A percentile compares a stretch with the other conserved stretches of the same genome.
Evolutionary conservation across 2,113 vertebrate species (phyloP).

Genomic region (Macrotis lagotis): DNA sequence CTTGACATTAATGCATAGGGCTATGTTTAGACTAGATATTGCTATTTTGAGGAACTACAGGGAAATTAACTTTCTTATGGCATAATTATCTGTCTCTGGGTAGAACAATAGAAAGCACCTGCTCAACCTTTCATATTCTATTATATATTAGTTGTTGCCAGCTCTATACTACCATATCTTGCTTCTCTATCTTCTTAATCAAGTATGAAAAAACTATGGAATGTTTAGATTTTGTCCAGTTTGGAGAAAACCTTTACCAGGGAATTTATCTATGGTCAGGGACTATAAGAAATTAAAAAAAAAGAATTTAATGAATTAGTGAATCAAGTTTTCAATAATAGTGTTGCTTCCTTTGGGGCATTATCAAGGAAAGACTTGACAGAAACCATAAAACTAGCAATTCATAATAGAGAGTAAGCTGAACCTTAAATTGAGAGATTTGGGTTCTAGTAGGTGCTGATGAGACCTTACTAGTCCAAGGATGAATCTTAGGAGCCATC

Average conservation of each 20-base stretch:
- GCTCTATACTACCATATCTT: background rate
- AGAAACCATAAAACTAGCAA: too few species aligned
- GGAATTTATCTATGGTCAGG: background rate
- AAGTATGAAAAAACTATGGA: background rate
- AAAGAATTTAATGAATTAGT: background rate
- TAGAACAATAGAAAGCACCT: background rate
- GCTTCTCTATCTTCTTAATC: background rate
- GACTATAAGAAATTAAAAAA: background rate
- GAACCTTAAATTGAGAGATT: too few species aligned
- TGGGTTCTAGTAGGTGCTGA: too few species aligned
- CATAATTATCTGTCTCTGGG: background rate
- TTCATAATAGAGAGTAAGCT: too few species aligned
- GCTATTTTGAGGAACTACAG: background rate
- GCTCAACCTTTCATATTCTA: background rate
- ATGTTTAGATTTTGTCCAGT: background rate
- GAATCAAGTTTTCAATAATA: background rate
- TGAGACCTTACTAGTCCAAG: too few species aligned
- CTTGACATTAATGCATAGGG: background rate
- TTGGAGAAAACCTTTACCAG: background rate
- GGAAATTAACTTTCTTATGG: background rate
- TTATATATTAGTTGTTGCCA: background rate
- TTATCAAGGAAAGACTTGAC: too few species aligned
- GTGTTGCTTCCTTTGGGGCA: background rate
- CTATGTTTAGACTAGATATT: background rate
- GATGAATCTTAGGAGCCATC: too few species aligned